Base-by-base conservation (phyloP, 2,797 vertebrate species). In the Microcaecilia unicolor region DNA sequence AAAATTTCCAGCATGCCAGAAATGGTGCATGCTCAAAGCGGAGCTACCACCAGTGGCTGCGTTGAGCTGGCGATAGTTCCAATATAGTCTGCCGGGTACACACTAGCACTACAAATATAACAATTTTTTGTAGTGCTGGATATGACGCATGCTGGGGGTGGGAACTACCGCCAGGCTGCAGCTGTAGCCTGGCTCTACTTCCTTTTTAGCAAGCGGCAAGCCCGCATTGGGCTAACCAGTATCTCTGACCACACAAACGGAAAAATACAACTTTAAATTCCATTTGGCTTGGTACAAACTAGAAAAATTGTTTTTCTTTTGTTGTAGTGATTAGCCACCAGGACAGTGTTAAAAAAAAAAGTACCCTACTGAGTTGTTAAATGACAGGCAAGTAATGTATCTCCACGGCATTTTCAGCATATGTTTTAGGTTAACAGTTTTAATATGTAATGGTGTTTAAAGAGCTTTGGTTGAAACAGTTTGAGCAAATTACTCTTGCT, bases 401-500 rank as follows among this genome's bases (percentile, higher is more conserved):
- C 25, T 6, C 15, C 0, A 1, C 23, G 11, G 31, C 11, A 0
- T 5, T 54, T 29, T 51, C 41, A 17, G 7, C 28, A 34, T 18
- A 0, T 0, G n/a, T 0, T 6, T 26, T 12, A 1, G 0, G 19
- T 0, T 2, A 10, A 18, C 0, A 1, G 10, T 47, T 13, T 34
- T 32, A 2, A 19, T 0, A 41, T 5, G 28, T 20, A 22, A 20
- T 14, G 4, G 51, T 40, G 6, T 31, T 13, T 34, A 31, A 0
- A 1, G 9, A 26, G 20, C 34, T 50, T 17, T 5, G 48, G 52
- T 39, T 55, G 48, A 41, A 64, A 43, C 27, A 36, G 37, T 51
- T 20, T 30, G 37, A 35, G 34, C 24, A 10, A 36, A 61, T 59
- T 56, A 54, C 63, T 25, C 37, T 47, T 60, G 48, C 52, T 55